Evolutionary conservation across 2,797 vertebrate species (phyloP), one percentile per base, ranked within the genome.

Genomic region (Dipus sagitta): DNA sequence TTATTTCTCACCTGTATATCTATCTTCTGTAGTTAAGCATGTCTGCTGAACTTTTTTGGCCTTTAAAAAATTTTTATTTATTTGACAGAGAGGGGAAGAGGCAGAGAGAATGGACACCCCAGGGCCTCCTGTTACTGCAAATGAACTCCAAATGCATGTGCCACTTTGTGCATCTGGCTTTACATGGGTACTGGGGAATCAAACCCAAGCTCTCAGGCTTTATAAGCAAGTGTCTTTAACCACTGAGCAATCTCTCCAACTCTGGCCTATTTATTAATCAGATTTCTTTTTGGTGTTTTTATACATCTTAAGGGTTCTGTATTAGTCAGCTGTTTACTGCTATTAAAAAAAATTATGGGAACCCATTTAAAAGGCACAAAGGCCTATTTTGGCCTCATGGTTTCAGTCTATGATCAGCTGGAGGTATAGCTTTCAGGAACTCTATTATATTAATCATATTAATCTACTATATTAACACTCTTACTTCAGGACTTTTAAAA

Each of bases 401-500:
- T 24, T 86, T 86, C 34, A n/a, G 58, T 47, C 21, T 28, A 47
- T 24, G 12, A 12, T n/a, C 80, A 68, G 21, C 38, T 52, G 38
- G 9, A 28, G 15, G 14, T 42, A 74, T 18, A n/a, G 38, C 15
- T 32, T 7, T 76, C 15, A 23, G 85, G 18, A 86, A 38, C 6
- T 65, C 30, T n/a, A 38, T 38, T 38, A 38, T 38, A 38, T 38
- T 38, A 38, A 38, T 38, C 6, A 38, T 38, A 38, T 38, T 38
- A 38, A 38, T 38, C 38, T 38, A 38, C 38, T 47, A 47, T 47
- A 47, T 11, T 47, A 47, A 11, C 47, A n/a, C n/a, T 94, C 6
- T 47, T 87, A 42, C 54, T 93, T 92, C 64, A 86, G 70, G 77
- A 64, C 8, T 21, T 86, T 65, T n/a, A 9, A 84, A 78, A 32